Base-by-base conservation (phyloP, 1,140 invertebrate species). In the Ericerus pela region DNA sequence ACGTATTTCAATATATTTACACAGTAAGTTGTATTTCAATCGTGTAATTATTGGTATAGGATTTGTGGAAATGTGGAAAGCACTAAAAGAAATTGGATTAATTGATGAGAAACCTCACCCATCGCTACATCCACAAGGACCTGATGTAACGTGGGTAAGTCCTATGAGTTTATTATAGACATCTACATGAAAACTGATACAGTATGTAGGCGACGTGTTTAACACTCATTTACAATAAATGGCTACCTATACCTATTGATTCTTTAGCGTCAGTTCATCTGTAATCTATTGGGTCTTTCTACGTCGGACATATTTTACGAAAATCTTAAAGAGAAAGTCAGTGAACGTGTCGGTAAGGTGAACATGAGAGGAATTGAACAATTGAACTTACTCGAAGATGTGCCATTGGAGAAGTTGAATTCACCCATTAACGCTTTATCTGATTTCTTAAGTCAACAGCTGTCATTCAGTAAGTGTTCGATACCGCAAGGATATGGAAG, bases 111-210 rank as follows among this genome's bases (percentile, higher is more conserved):
- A 86, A 61, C 80, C 82, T 8, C 84, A 93, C 73, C 84, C 94
- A 0, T 77, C 80, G 62, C 73, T 99, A 2, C 95, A 99, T 71
- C 85, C 87, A 0, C 86, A 85, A 63, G 96, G 95, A 54, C 94
- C 95, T 1, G 88, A 95, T 58, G 84, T 98, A 4, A 96, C 93
- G 4, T 99, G 96, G 96, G 85, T 89, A 75, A 69, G 67, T 62
- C 31, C n/a, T n/a, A n/a, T n/a, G n/a, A n/a, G n/a, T n/a, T n/a
- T n/a, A n/a, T n/a, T n/a, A n/a, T n/a, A n/a, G n/a, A n/a, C n/a
- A 30, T 33, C 28, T 33, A 33, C 36, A 27, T 53, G n/a, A 1
- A 22, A 26, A 29, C n/a, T 4, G 22, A 33, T 12, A n/a, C 27
- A 52, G 18, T 12, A 16, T 29, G 18, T 30, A 51, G 14, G 55